phyloP scores from a whole-genome alignment of 1,140 invertebrate genomes.

The Phymastichus coffea region DNA sequence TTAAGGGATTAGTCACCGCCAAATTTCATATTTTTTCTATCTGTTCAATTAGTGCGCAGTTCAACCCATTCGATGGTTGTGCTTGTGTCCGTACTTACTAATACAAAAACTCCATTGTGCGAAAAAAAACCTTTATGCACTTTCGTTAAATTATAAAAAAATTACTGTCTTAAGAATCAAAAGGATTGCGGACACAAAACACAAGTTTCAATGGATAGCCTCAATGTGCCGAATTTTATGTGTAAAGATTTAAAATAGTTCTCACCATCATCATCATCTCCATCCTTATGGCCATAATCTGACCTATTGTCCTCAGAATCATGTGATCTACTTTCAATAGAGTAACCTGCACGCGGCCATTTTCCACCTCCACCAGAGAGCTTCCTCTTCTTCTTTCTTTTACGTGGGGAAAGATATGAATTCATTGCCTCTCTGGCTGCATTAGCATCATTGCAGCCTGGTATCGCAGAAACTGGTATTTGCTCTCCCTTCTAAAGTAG shows the following conservation, averaged over 20 bases:
- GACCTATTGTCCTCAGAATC: conserved; percentile 41
- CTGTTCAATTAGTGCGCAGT: conserved; percentile 42
- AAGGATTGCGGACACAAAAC: conserved; percentile 46
- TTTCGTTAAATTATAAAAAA: no score
- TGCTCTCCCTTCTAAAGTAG: conserved; percentile 48
- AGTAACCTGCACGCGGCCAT: conserved; percentile 38
- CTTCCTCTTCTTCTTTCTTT: conserved; percentile 51
- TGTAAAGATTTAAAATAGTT: conserved; percentile 3
- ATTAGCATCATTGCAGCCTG: conserved; percentile 37
- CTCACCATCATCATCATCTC: conserved; percentile 46
- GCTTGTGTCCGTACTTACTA: conserved; percentile 48
- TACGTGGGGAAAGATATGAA: conserved; percentile 41
- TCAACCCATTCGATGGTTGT: conserved; percentile 52
- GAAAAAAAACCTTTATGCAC: conserved; percentile 25
- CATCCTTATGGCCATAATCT: conserved; percentile 45
- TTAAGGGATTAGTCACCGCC: conserved; percentile 29
- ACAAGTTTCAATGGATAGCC: conserved; percentile 37
- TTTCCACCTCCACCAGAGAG: conserved; percentile 40
- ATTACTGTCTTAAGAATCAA: conserved; percentile 29
- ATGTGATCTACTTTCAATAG: conserved; percentile 35
- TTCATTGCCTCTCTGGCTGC: conserved; percentile 40
- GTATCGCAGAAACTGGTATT: conserved; percentile 47
- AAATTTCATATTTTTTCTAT: conserved; percentile 15
- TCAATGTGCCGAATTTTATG: no score
- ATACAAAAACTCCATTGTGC: background rate